These are phyloP conservation scores for Machimus atricapillus DNA, from an alignment of 2,888 invertebrate species.

Conservation along the genomic window DNA sequence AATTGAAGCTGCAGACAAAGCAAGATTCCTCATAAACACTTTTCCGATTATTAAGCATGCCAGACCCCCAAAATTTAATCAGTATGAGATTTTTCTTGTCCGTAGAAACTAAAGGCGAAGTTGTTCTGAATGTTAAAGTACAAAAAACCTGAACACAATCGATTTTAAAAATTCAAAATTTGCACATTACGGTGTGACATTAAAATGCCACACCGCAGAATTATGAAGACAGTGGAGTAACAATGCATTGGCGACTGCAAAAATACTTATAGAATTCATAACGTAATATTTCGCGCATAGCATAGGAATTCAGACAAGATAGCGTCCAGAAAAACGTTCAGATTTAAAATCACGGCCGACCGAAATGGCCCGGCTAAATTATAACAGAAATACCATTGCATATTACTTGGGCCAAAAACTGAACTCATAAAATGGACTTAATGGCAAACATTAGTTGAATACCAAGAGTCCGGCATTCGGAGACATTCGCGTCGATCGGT, in stretches of 20 bases:
- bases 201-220: conserved; percentile 42
- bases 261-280: conserved; percentile 44
- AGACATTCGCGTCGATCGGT: background rate
- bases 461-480: conserved; percentile 27
- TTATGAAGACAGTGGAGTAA: conserved; percentile 3
- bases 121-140: background rate
- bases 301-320: conserved; percentile 10
- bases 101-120: background rate
- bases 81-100: background rate
- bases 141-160: conserved; percentile 8
- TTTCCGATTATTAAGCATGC: background rate
- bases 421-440: conserved; percentile 46
- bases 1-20: background rate
- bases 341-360: background rate
- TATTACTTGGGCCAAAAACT: conserved; percentile 43
- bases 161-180: conserved; percentile 45
- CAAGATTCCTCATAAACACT: background rate
- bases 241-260: conserved; percentile 12
- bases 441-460: conserved; percentile 44
- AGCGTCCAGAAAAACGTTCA: background rate
- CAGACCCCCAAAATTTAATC: background rate
- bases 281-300: conserved; percentile 44
- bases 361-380: conserved; percentile 29
- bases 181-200: conserved; percentile 47
- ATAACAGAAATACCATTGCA: conserved; percentile 44